These are phyloP conservation scores for Notodonta dromedarius DNA, from an alignment of 2,888 invertebrate genomes.

Conservation along the genomic window DNA sequence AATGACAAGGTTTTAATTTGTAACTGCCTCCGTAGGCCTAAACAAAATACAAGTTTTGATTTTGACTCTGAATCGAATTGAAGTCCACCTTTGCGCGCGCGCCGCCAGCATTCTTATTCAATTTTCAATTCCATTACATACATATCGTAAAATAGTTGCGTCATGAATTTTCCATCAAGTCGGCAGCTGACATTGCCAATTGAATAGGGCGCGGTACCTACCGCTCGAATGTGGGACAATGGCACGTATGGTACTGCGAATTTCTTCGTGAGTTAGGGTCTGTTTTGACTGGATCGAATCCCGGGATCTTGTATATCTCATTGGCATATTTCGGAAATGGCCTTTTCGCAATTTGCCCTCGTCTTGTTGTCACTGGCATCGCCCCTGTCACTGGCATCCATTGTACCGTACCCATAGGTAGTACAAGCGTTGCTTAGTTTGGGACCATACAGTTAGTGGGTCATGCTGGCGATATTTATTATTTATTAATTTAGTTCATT, in stretches of 20 bases:
- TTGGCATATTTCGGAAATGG: background rate
- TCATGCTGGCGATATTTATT: too few relatives aligned
- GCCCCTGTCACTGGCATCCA: too few relatives aligned
- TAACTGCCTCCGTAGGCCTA: too few relatives aligned
- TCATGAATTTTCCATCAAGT: constrained; percentile 6
- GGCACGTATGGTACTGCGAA: background rate
- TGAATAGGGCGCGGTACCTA: constrained; percentile 5
- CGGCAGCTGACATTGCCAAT: background rate
- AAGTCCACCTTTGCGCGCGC: background rate
- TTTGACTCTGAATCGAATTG: too few relatives aligned
- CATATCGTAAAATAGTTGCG: background rate
- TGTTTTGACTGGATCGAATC: background rate
- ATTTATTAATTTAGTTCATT: too few relatives aligned
- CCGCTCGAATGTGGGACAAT: background rate
- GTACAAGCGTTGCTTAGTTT: too few relatives aligned
- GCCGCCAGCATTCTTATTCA: background rate
- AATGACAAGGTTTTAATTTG: too few relatives aligned
- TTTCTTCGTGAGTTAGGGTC: background rate
- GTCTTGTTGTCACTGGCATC: too few relatives aligned
- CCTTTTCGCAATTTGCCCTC: too few relatives aligned
- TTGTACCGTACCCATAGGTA: too few relatives aligned
- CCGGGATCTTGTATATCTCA: background rate
- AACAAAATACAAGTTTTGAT: too few relatives aligned
- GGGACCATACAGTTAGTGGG: too few relatives aligned
- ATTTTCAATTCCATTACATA: constrained; percentile 6